Evolutionary conservation across 2,113 vertebrate genomes (phyloP).

Genomic region (Brienomyrus brachyistius): DNA sequence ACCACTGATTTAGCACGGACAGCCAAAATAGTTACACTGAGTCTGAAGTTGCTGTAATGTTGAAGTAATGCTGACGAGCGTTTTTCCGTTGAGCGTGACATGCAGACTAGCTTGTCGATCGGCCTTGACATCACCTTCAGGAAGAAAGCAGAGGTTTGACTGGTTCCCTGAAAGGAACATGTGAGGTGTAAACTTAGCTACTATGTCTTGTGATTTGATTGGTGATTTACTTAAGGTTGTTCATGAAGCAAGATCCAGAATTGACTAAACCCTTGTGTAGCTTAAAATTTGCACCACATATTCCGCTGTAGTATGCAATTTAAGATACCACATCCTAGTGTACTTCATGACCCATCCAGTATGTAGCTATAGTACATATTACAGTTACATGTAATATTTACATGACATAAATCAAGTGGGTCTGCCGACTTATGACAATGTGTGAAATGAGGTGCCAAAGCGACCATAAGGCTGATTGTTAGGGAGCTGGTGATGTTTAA

Average conservation of each 20-base stretch:
- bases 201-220: background rate
- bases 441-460: slow-evolving; percentile 12
- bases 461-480: background rate
- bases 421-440: background rate
- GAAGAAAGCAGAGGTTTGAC: background rate
- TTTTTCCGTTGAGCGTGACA: background rate
- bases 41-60: background rate
- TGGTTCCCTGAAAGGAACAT: background rate
- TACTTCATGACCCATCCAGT: too few relatives aligned
- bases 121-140: background rate
- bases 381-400: background rate
- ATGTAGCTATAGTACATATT: background rate
- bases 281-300: background rate
- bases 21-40: background rate
- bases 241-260: background rate
- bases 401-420: background rate
- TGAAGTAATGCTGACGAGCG: background rate
- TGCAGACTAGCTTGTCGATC: background rate
- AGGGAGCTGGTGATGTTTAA: slow-evolving; percentile 38
- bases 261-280: background rate
- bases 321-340: background rate
- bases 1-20: background rate
- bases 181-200: background rate
- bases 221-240: background rate
- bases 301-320: background rate